Evolutionary conservation across 2,888 invertebrate species (phyloP), one percentile per base, ranked within the genome.

Genomic region (Sinhomidia bicolor): DNA sequence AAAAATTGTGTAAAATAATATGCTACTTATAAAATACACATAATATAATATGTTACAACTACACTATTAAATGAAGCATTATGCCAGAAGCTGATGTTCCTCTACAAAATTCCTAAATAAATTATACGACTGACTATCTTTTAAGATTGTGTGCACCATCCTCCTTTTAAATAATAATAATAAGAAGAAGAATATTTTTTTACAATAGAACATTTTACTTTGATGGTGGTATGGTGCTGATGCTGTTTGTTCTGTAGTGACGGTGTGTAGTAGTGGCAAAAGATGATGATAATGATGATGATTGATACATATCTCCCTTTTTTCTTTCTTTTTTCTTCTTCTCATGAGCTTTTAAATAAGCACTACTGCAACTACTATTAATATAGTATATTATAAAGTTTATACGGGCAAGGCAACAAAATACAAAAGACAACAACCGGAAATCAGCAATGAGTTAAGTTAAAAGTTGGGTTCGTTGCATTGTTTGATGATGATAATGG

Each of bases 361-460:
- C 20, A 17, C 51, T 17, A 51, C 20, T 23, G 57, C 20, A n/a
- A 29, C 14, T 17, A 51, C 57, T 5, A 7, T 5, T 41, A 41
- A 6, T n/a, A 51, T n/a, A n/a, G n/a, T n/a, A n/a, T n/a, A n/a
- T n/a, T n/a, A n/a, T n/a, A n/a, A n/a, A 7, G 54, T 51, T 3
- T 41, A 10, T 41, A 41, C 10, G 41, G 10, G 47, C 47, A 26
- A 12, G 20, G 47, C 23, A 41, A 17, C 51, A 41, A 83, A 23
- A 71, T 68, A 44, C 57, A 57, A 44, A 60, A 81, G 60, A 81
- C 54, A 80, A 82, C 74, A 60, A 87, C 88, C 88, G 88, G 88
- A 88, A 88, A 88, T 88, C 88, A 84, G 82, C 60, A 86, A 88
- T 88, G 78, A 78, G 82, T 60, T 65, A 44, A 74, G 74, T 83